phyloP scores from a whole-genome alignment of 2,888 invertebrate genomes.

The Limnephilus lunatus region DNA sequence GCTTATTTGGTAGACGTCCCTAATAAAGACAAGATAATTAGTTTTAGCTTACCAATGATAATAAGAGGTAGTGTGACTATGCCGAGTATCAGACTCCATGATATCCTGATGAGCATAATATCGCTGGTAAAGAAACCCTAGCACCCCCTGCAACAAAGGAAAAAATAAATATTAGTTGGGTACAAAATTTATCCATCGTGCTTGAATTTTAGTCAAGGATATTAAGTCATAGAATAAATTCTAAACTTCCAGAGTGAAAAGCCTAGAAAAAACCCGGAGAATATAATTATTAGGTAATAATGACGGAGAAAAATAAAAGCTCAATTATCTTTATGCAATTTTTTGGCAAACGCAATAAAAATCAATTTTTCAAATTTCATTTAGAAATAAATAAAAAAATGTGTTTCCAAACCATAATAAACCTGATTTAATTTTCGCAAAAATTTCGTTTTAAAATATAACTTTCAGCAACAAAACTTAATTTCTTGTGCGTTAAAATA shows the following conservation, averaged over 20 bases:
- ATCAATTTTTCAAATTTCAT: too few relatives aligned
- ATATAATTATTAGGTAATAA: too few relatives aligned
- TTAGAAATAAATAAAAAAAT: too few relatives aligned
- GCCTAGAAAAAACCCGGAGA: too few relatives aligned
- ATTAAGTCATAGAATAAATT: not conserved
- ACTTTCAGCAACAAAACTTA: too few relatives aligned
- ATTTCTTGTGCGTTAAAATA: too few relatives aligned
- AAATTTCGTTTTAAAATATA: too few relatives aligned
- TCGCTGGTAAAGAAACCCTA: conserved; percentile 39
- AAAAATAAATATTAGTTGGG: not conserved
- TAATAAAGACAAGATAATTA: not conserved
- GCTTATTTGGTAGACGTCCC: not conserved
- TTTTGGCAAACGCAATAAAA: too few relatives aligned
- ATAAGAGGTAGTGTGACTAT: conserved; percentile 7
- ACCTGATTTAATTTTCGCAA: too few relatives aligned
- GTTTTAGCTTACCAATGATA: conserved; percentile 35
- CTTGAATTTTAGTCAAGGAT: not conserved
- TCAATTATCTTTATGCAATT: too few relatives aligned
- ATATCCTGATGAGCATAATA: conserved; percentile 66
- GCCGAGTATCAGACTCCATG: conserved; percentile 57
- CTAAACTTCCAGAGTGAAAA: too few relatives aligned
- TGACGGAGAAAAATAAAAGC: not conserved
- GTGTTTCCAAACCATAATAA: too few relatives aligned
- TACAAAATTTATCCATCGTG: not conserved
- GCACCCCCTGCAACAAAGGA: conserved; percentile 52